Base-by-base conservation (phyloP, 2,113 vertebrate genomes). In the Nannobrachium achirus region DNA sequence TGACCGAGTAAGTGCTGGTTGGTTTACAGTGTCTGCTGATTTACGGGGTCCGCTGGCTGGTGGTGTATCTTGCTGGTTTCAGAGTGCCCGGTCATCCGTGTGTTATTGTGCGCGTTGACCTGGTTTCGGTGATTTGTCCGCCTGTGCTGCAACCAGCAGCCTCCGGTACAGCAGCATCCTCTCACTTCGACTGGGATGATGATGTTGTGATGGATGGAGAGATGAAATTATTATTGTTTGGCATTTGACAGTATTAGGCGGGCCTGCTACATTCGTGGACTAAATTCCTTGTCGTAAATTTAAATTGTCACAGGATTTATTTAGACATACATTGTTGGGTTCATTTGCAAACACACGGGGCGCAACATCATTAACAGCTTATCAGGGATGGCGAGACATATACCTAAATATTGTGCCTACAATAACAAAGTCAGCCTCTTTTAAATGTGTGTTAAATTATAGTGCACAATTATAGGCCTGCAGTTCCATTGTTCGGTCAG, bases 1-100 rank as follows among this genome's bases (percentile, higher is more conserved):
- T 71, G 89, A n/a, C n/a, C n/a, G n/a, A 89, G 89, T 89, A 83
- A 86, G 87, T 89, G 64, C 62, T 68, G 72, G 70, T 70, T n/a
- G n/a, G n/a, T n/a, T 63, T 52, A 55, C 52, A 13, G 18, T 48
- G 38, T n/a, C n/a, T n/a, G n/a, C n/a, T n/a, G n/a, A n/a, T n/a
- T 64, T 52, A 56, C 53, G 10, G 19, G 44, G 39, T 33, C 25
- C 6, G 25, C 25, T 33, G 25, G 6, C 6, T 33, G 3, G 6
- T 5, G 2, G 25, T 33, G 25, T 33, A 5, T 33, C 25, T 33
- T 33, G 25, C 25, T 33, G 3, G 25, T 5, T 64, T 52, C 49
- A 10, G 19, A 44, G 39, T 25, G 42, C 9, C 25, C 16, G 55
- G 7, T 16, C 19, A 41, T 13, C 13, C 10, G 45, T 69, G 63